Conservation (phyloP, 37 sponge, comb jelly and placozoan genomes). For the Agelas oroides region DNA sequence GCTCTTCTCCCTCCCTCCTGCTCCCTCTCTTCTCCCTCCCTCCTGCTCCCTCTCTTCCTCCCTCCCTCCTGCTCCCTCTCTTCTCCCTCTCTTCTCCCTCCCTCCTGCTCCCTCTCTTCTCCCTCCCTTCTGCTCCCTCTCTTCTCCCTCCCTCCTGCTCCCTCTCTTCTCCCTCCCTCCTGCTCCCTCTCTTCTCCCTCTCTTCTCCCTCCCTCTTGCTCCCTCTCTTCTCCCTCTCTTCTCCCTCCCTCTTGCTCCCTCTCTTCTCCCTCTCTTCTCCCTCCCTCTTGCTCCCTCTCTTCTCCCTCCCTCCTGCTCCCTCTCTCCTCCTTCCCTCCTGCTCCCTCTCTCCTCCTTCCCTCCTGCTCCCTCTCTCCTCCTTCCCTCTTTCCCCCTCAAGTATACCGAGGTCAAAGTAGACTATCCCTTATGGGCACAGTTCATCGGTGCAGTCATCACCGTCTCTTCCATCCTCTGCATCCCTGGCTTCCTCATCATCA, state of each 20-base stretch:
- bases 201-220: background rate
- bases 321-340: background rate
- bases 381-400: slow-evolving; percentile 27
- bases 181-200: background rate
- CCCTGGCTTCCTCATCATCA: slow-evolving; percentile 70
- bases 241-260: background rate
- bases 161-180: background rate
- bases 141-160: too few relatives aligned
- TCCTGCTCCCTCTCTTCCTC: background rate
- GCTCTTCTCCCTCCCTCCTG: background rate
- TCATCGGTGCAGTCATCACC: slow-evolving; percentile 77
- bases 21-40: too few relatives aligned
- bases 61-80: background rate
- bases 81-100: too few relatives aligned
- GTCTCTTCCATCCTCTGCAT: slow-evolving; percentile 70
- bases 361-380: background rate
- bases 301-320: too few relatives aligned
- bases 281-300: background rate
- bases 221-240: background rate
- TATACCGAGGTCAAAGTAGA: slow-evolving; percentile 26
- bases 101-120: background rate
- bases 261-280: too few relatives aligned
- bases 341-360: too few relatives aligned
- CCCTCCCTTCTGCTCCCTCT: background rate
- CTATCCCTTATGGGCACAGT: slow-evolving; percentile 85